A percentile compares a stretch with the other conserved stretches of the same genome.
Conservation (phyloP, 2,888 invertebrate genomes). For the Hanleya hanleyi region DNA sequence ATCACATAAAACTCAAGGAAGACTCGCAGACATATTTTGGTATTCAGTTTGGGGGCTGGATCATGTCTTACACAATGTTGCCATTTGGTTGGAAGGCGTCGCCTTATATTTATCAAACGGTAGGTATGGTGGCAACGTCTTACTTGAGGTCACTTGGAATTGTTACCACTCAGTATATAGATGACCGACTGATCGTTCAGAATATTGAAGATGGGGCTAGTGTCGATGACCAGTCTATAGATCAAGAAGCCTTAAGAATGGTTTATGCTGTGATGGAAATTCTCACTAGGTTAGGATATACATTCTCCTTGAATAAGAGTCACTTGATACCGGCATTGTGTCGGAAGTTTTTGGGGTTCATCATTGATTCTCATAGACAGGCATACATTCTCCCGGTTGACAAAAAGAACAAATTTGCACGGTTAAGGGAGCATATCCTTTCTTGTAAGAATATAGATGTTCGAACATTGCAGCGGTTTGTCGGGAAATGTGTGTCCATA, state of each 20-base stretch:
- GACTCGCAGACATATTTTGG: constrained; percentile 22
- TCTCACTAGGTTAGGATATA: constrained; percentile 20
- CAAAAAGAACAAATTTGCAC: constrained; percentile 9
- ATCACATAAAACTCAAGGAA: constrained; percentile 16
- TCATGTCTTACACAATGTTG: constrained; percentile 41
- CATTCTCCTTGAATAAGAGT: constrained; percentile 14
- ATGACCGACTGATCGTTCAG: constrained; percentile 21
- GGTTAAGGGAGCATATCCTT: constrained; percentile 13
- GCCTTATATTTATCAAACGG: constrained; percentile 22
- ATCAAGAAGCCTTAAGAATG: not conserved
- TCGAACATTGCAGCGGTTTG: too few relatives aligned
- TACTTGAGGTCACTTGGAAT: constrained; percentile 17
- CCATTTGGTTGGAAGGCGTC: constrained; percentile 35
- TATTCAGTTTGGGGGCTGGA: constrained; percentile 22
- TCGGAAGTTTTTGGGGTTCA: constrained; percentile 17
- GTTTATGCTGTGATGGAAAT: constrained; percentile 4
- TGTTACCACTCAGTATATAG: constrained; percentile 20
- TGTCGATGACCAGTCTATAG: not conserved
- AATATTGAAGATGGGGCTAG: not conserved
- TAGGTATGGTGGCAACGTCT: constrained; percentile 14
- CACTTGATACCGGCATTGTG: not conserved
- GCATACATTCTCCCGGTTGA: not conserved
- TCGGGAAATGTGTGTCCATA: constrained; percentile 9
- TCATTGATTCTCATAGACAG: constrained; percentile 12
- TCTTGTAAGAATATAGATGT: too few relatives aligned